These are phyloP conservation scores for Drosophila bunnanda DNA, from an alignment of 2,888 invertebrate species.

Conservation along the genomic window DNA sequence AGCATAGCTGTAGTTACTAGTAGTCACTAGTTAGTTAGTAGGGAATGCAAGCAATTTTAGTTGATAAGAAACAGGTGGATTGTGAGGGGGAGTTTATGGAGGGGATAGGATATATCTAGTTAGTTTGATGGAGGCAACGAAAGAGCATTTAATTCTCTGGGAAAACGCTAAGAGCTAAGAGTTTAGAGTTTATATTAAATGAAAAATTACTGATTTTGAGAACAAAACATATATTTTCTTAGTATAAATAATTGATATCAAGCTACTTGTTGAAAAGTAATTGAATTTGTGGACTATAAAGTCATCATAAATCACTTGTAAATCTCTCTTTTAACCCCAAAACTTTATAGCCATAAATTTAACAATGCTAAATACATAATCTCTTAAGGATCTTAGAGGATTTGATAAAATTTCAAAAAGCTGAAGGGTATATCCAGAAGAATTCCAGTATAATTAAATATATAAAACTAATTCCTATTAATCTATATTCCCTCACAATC, in stretches of 20 bases:
- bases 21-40: conserved; percentile 50
- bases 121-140: neutral
- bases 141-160: neutral
- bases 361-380: neutral
- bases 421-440: too few species aligned
- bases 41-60: conserved; percentile 64
- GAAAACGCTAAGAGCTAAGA: neutral
- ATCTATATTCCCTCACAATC: neutral
- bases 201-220: neutral
- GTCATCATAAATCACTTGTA: neutral
- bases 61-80: conserved; percentile 52
- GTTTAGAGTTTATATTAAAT: neutral
- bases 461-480: too few species aligned
- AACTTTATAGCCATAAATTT: neutral
- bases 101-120: neutral
- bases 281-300: neutral
- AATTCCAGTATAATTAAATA: too few species aligned
- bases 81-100: neutral
- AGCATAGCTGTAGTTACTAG: conserved; percentile 30
- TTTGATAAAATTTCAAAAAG: neutral
- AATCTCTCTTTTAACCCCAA: neutral
- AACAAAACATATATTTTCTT: neutral
- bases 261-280: neutral
- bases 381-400: neutral
- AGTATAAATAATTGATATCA: too few species aligned